Evolutionary conservation across 2,113 vertebrate genomes (phyloP).

Genomic region (Ellobius talpinus): DNA sequence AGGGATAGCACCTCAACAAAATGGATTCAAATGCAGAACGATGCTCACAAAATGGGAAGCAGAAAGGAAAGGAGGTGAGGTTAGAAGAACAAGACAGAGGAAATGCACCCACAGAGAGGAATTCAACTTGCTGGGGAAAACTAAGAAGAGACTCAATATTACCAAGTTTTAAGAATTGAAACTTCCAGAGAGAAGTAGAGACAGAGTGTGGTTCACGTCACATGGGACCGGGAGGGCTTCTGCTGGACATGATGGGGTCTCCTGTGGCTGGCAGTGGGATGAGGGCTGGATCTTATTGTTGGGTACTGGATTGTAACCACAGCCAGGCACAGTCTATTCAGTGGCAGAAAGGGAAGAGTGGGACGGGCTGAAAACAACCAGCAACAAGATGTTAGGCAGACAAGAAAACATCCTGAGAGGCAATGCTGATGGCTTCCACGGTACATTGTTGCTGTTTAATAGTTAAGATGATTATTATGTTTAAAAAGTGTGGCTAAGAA

Average conservation of each 20-base stretch:
- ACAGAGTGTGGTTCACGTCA: conserved; percentile 61
- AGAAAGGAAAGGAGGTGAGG: background rate
- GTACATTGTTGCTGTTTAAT: background rate
- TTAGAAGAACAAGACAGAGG: conserved; percentile 5
- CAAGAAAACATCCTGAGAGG: background rate
- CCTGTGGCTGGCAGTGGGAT: background rate
- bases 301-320: background rate
- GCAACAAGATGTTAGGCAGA: background rate
- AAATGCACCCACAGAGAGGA: conserved; percentile 57
- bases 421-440: background rate
- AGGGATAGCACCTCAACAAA: background rate
- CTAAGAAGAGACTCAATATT: conserved; percentile 76
- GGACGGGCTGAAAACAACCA: background rate
- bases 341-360: background rate
- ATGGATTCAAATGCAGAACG: background rate
- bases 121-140: conserved; percentile 68
- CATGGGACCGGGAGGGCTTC: conserved; percentile 33
- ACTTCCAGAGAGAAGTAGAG: conserved; percentile 81
- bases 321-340: background rate
- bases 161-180: conserved; percentile 82
- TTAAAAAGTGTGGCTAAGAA: conserved; percentile 3
- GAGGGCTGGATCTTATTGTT: background rate
- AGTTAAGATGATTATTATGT: background rate
- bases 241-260: background rate
- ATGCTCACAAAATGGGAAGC: background rate